Evolutionary conservation across 2,113 vertebrate species (phyloP), one percentile per base, ranked within the genome.

Genomic region (Petaurus breviceps): DNA sequence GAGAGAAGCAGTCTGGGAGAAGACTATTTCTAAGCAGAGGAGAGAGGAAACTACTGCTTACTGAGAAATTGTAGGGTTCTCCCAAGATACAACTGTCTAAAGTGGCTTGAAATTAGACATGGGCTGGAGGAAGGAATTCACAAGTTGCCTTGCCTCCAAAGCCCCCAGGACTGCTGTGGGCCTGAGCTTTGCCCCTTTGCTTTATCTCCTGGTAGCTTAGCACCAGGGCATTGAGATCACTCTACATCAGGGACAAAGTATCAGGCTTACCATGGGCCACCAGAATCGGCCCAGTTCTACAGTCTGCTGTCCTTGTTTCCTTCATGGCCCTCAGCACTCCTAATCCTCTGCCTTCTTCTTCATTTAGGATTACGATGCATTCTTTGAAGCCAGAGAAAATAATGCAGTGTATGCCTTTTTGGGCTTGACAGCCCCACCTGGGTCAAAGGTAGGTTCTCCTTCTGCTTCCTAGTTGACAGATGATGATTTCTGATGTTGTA

Each of bases 351-450:
- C 50, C 11, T 95, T 96, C 90, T 77, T 96, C 31, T 93, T 94
- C 90, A 90, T 19, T 77, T 95, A 99, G 99, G 99, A 99, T 98
- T 99, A 99, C 0, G 98, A 99, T 94, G 99, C 99, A 93, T 99
- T 99, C 98, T 99, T 99, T 4, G 99, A 99, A 97, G 99, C 99
- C 8, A 99, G 99, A 97, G 99, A 99, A 98, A 99, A 99, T 97
- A 99, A 99, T 0, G 99, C 99, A 0, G 99, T 99, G 10, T 99
- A 99, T 90, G 99, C 99, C 0, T 99, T 99, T 97, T 98, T 99
- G 97, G 99, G 99, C 96, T 97, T 99, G 99, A 99, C 99, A 61
- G 99, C 99, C 16, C 99, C 99, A 8, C 99, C 99, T 49, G 99
- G 99, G 90, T 99, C 99, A 77, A 99, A 99, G 99, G 99, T 99